These are phyloP conservation scores for Calosoma granatense DNA, from an alignment of 1,140 invertebrate species.

Conservation along the genomic window DNA sequence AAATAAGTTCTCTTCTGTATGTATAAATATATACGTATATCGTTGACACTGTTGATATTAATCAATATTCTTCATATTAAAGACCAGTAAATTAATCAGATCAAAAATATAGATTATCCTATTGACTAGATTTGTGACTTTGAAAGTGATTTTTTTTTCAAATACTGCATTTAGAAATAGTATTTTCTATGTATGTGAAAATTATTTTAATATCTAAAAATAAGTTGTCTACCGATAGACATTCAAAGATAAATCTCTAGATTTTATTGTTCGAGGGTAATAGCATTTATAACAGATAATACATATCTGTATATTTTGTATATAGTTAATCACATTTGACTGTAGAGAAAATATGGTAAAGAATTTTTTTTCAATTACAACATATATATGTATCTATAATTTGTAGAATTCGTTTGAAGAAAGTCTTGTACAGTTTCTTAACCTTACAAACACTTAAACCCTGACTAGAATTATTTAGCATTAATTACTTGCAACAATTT, in stretches of 20 bases:
- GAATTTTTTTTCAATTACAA: background rate
- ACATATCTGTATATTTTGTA: no score
- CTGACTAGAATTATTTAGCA: background rate
- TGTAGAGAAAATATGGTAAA: background rate
- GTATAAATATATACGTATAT: background rate
- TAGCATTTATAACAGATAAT: no score
- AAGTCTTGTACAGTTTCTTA: no score
- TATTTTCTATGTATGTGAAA: background rate
- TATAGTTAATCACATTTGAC: background rate
- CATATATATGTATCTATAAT: background rate
- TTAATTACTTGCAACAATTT: background rate
- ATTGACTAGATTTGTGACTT: background rate
- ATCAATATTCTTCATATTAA: background rate
- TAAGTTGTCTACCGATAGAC: background rate
- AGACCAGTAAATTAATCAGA: background rate
- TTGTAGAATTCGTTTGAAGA: no score
- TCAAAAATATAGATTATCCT: background rate
- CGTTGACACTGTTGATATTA: no score
- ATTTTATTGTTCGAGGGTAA: background rate
- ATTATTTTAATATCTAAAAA: background rate
- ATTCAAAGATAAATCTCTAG: background rate
- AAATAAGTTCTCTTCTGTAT: background rate
- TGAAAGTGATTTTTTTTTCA: background rate
- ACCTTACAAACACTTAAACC: background rate
- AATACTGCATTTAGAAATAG: background rate